These are phyloP conservation scores for Intellagama lesueurii DNA, from an alignment of 2,797 vertebrate species.

Conservation along the genomic window DNA sequence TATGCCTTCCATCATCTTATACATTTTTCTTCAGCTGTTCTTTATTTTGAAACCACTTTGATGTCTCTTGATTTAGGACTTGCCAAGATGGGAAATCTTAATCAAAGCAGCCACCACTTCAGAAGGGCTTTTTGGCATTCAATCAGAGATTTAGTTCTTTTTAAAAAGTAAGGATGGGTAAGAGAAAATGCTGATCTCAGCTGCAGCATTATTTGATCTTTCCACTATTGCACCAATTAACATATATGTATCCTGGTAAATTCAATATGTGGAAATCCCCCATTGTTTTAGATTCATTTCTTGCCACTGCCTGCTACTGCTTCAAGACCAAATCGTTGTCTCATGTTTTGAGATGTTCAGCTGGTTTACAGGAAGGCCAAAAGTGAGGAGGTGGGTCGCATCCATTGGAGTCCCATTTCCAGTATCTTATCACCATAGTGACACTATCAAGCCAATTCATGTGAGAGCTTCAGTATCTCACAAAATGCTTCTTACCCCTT, in stretches of 20 bases:
- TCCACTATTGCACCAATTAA: conserved; percentile 27
- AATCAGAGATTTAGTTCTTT: neutral
- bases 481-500: neutral
- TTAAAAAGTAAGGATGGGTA: conserved; percentile 23
- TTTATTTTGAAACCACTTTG: conserved; percentile 74
- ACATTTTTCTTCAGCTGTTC: conserved; percentile 73
- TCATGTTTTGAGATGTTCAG: neutral
- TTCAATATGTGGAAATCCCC: neutral
- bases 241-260: conserved; percentile 26
- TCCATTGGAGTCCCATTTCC: no score
- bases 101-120: conserved; percentile 71
- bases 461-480: neutral
- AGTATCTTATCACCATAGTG: neutral
- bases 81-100: conserved; percentile 72
- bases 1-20: conserved; percentile 71
- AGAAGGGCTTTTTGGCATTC: conserved; percentile 65
- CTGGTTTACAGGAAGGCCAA: neutral
- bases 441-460: neutral
- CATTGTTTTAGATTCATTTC: neutral
- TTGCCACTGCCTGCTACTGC: neutral
- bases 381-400: neutral
- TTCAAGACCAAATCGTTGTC: neutral
- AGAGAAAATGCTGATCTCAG: conserved; percentile 33
- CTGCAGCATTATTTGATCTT: conserved; percentile 25
- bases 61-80: conserved; percentile 74